A percentile compares a stretch with the other conserved stretches of the same genome.
These are phyloP conservation scores for Myiozetetes cayanensis DNA, from an alignment of 2,113 vertebrate species.

Conservation along the genomic window DNA sequence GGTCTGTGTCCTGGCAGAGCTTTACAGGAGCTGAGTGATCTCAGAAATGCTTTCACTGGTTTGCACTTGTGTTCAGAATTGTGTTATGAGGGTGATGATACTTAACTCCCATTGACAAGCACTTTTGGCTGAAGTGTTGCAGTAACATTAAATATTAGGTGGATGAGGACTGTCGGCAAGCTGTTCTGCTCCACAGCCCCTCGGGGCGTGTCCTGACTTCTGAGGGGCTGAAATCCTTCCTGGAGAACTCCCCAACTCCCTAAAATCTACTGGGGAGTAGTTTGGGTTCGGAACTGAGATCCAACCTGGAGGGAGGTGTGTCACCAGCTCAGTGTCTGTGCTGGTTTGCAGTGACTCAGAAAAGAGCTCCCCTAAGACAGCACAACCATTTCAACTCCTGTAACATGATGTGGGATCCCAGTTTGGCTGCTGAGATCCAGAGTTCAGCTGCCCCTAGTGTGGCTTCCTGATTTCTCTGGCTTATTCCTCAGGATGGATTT, in stretches of 20 bases:
- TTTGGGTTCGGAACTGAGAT: not conserved
- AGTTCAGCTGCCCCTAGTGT: rapidly evolving
- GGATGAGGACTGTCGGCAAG: not conserved
- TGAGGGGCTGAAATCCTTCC: not conserved
- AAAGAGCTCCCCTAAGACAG: not conserved
- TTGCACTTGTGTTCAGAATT: not conserved
- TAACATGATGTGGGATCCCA: rapidly evolving
- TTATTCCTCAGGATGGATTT: not conserved
- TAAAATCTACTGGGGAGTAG: not conserved
- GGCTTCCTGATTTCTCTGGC: not conserved
- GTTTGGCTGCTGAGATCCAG: not conserved
- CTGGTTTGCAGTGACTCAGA: not conserved
- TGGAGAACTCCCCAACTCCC: not conserved
- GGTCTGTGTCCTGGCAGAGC: not conserved
- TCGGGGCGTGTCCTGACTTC: not conserved
- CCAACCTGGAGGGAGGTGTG: rapidly evolving
- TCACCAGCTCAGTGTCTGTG: not conserved
- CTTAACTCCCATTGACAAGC: not conserved
- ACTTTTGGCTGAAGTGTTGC: not conserved
- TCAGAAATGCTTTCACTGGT: not conserved
- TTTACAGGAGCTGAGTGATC: not conserved
- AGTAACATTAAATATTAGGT: not conserved
- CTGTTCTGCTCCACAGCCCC: not conserved
- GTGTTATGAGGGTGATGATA: not conserved
- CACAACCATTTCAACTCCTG: not conserved